Conservation (phyloP, 2,888 invertebrate species). For the Harpagoxenus sublaevis region DNA sequence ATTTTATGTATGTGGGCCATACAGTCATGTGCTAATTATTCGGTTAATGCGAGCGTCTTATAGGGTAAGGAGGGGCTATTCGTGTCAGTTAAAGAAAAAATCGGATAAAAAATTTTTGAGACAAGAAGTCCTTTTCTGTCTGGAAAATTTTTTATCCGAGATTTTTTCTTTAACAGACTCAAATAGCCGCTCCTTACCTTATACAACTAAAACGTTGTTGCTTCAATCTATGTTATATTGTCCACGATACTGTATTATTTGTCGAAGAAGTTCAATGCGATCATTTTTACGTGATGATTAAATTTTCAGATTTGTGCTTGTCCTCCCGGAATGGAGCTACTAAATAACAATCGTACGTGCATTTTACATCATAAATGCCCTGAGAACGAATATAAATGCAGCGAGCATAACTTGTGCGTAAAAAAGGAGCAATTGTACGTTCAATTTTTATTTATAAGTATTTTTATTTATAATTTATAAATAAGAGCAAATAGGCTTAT, state of each 20-base stretch:
- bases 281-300: neutral
- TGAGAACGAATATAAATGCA: conserved; percentile 87
- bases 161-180: no score
- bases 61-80: no score
- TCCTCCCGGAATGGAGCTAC: conserved; percentile 89
- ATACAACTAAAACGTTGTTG: neutral
- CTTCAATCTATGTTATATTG: neutral
- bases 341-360: conserved; percentile 88
- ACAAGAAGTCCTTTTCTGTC: no score
- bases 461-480: neutral
- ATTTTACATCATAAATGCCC: conserved; percentile 80
- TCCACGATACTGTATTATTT: neutral
- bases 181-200: no score
- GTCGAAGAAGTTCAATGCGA: neutral
- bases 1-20: neutral
- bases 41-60: neutral
- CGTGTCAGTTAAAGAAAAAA: no score
- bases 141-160: no score
- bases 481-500: neutral
- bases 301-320: conserved; percentile 88
- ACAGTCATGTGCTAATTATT: neutral
- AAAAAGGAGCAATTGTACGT: conserved; percentile 74
- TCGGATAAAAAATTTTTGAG: no score
- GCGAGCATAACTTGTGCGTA: conserved; percentile 87
- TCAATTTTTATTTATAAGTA: neutral